These are phyloP conservation scores for Ecliptopera silaceata DNA, from an alignment of 2,888 invertebrate species.

Conservation along the genomic window DNA sequence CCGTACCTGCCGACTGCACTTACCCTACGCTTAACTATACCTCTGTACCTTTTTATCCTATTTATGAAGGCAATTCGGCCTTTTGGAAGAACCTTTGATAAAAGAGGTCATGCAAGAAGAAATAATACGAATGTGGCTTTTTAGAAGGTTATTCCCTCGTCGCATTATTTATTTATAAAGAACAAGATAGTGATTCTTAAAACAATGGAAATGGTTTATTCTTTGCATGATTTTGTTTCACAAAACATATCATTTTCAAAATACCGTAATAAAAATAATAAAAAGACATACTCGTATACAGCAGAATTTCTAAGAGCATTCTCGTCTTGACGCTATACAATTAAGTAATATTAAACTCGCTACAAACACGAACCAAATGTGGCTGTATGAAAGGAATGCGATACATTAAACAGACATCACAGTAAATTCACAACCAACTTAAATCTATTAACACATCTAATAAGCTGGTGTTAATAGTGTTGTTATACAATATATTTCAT, in stretches of 20 bases:
- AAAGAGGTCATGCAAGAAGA: constrained; percentile 22
- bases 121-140: constrained; percentile 26
- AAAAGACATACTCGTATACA: constrained; percentile 14
- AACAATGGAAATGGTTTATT: constrained; percentile 1
- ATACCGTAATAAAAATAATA: constrained; percentile 11
- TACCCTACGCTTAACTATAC: constrained; percentile 65
- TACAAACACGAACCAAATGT: constrained; percentile 35
- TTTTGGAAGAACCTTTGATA: constrained; percentile 37
- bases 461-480: neutral
- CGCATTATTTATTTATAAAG: constrained; percentile 11
- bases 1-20: constrained; percentile 73
- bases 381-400: constrained; percentile 36
- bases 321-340: constrained; percentile 30
- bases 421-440: constrained; percentile 35
- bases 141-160: constrained; percentile 10
- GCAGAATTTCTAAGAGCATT: constrained; percentile 27
- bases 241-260: neutral
- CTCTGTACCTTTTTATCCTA: constrained; percentile 51
- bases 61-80: constrained; percentile 47
- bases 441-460: constrained; percentile 31
- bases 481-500: constrained; percentile 7
- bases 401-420: constrained; percentile 37
- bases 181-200: neutral
- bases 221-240: neutral
- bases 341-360: constrained; percentile 39